These are phyloP conservation scores for Pteria penguin DNA, from an alignment of 2,888 invertebrate species.

Conservation along the genomic window DNA sequence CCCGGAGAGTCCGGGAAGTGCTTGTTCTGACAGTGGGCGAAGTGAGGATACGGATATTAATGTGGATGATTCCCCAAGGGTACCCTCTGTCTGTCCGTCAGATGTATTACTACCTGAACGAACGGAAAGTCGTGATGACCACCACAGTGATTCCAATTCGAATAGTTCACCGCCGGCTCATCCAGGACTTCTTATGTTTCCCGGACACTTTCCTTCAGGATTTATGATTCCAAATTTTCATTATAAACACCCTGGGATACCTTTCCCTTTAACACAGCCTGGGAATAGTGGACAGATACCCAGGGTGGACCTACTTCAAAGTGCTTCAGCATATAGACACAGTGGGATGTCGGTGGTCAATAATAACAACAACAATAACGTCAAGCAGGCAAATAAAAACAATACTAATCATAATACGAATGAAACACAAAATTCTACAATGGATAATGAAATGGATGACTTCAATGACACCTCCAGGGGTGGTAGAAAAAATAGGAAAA, in stretches of 20 bases:
- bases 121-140: constrained; percentile 22
- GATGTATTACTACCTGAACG: constrained; percentile 29
- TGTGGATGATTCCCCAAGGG: constrained; percentile 59
- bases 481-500: constrained; percentile 80
- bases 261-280: constrained; percentile 31
- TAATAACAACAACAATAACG: constrained; percentile 14
- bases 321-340: background rate
- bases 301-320: constrained; percentile 25
- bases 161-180: constrained; percentile 41
- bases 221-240: constrained; percentile 62
- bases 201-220: constrained; percentile 54
- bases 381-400: constrained; percentile 14
- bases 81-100: constrained; percentile 37
- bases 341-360: background rate
- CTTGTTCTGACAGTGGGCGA: constrained; percentile 66
- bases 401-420: constrained; percentile 13
- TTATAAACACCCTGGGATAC: constrained; percentile 50
- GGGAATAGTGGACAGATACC: background rate
- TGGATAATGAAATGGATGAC: constrained; percentile 20
- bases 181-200: constrained; percentile 54
- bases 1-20: constrained; percentile 67
- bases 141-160: constrained; percentile 36
- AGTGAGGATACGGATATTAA: constrained; percentile 62
- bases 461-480: constrained; percentile 41
- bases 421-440: background rate